phyloP scores from a whole-genome alignment of 1,140 invertebrate genomes.

The roundworm (Caenorhabditis elegans) region DNA sequence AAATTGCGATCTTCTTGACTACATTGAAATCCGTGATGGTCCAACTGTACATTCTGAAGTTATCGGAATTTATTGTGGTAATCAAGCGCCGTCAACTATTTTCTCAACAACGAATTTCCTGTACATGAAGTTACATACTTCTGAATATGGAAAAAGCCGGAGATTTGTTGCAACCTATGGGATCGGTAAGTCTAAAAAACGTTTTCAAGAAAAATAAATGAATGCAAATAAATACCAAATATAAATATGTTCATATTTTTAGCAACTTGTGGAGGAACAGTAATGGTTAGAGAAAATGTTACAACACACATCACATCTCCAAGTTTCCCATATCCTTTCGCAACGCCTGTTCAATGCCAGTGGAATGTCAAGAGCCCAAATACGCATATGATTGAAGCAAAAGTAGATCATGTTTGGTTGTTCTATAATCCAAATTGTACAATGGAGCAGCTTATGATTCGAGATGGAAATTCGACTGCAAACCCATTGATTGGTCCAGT shows the following conservation, averaged over 20 bases:
- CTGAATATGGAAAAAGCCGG: constrained; percentile 44
- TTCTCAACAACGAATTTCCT: constrained; percentile 59
- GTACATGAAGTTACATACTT: constrained; percentile 56
- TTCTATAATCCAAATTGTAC: constrained; percentile 53
- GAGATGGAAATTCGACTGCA: constrained; percentile 56
- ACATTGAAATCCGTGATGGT: constrained; percentile 59
- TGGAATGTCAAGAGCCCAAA: constrained; percentile 58
- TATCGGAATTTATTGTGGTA: constrained; percentile 55
- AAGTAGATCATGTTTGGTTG: constrained; percentile 53
- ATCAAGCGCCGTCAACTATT: constrained; percentile 54
- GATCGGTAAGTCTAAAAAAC: constrained; percentile 43
- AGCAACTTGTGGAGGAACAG: constrained; percentile 60
- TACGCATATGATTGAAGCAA: constrained; percentile 59
- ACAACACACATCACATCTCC: constrained; percentile 28
- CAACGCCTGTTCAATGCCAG: constrained; percentile 51
- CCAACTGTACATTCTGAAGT: constrained; percentile 51
- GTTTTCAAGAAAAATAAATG: neutral
- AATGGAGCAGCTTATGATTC: constrained; percentile 50
- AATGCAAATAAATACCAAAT: neutral
- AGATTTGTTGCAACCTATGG: constrained; percentile 57
- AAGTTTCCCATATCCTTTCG: constrained; percentile 40
- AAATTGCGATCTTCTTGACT: constrained; percentile 53
- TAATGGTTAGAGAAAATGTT: constrained; percentile 39
- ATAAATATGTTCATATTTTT: constrained; percentile 24
- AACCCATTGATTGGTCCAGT: neutral